Percentiles rank a stretch among this genome's conserved stretches.
phyloP scores from a whole-genome alignment of 2,797 vertebrate genomes.

The Microchirus variegatus region DNA sequence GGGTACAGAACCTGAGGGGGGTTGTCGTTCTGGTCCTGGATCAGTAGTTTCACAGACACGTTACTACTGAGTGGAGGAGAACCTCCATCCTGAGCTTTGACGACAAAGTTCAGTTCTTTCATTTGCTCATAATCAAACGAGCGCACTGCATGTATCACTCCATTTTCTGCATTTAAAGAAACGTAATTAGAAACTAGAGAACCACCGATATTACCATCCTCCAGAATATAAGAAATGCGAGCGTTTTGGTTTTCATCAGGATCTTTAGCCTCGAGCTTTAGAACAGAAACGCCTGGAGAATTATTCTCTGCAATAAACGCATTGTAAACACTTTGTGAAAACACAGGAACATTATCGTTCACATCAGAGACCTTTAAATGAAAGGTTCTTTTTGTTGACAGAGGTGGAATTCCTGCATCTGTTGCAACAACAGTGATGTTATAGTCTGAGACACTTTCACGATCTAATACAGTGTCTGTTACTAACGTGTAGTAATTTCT shows the following conservation, averaged over 20 bases:
- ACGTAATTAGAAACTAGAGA: constrained; percentile 46
- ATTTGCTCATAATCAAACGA: constrained; percentile 67
- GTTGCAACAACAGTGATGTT: constrained; percentile 72
- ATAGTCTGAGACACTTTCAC: constrained; percentile 62
- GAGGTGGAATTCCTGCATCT: constrained; percentile 68
- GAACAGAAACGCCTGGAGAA: constrained; percentile 49
- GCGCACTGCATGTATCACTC: constrained; percentile 37
- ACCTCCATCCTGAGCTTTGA: constrained; percentile 60
- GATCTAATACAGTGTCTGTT: constrained; percentile 67
- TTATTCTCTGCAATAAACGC: constrained; percentile 61
- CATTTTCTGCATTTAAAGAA: constrained; percentile 59
- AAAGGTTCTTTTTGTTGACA: constrained; percentile 49
- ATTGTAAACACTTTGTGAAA: constrained; percentile 37
- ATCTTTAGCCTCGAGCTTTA: constrained; percentile 66
- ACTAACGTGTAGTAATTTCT: constrained; percentile 68
- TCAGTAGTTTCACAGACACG: constrained; percentile 62
- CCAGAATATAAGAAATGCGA: constrained; percentile 74
- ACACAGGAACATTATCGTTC: constrained; percentile 77
- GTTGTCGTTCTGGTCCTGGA: constrained; percentile 52
- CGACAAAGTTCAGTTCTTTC: constrained; percentile 24
- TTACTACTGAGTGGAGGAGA: constrained; percentile 58
- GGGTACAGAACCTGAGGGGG: constrained; percentile 50
- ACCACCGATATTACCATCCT: constrained; percentile 39
- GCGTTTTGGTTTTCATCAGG: constrained; percentile 77
- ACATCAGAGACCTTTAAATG: constrained; percentile 73